Evolutionary conservation across 1,140 invertebrate genomes (phyloP).

Genomic region (Scaptomyza hsui): DNA sequence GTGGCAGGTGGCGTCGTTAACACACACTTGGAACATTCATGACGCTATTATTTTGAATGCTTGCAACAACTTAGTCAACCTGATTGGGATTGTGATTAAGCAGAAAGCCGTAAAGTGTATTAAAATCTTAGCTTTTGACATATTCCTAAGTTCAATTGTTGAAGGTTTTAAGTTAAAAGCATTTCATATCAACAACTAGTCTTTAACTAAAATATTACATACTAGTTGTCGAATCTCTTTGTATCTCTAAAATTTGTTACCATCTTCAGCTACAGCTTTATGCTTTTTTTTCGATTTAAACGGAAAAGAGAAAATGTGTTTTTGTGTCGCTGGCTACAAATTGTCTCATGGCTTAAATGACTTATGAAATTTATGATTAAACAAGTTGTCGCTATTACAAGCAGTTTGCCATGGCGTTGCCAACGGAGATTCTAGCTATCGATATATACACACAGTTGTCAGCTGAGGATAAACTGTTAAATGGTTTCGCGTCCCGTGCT

Average conservation of each 20-base stretch:
- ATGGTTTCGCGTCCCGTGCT: slow-evolving; percentile 39
- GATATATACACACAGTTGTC: slow-evolving; percentile 12
- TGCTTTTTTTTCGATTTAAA: background rate
- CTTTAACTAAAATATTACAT: too few relatives aligned
- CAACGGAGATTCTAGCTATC: slow-evolving; percentile 24
- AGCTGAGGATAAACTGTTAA: slow-evolving; percentile 67
- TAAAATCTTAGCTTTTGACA: too few relatives aligned
- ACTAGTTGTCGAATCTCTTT: background rate
- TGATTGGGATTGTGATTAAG: too few relatives aligned
- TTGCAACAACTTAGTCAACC: too few relatives aligned
- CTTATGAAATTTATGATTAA: slow-evolving; percentile 75
- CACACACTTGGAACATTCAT: background rate
- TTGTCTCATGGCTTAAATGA: slow-evolving; percentile 48
- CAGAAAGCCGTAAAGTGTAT: too few relatives aligned
- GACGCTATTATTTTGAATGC: background rate
- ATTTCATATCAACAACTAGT: too few relatives aligned
- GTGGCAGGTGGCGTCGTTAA: slow-evolving; percentile 1
- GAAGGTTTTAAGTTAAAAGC: too few relatives aligned
- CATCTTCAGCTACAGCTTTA: background rate
- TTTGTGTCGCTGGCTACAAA: slow-evolving; percentile 10
- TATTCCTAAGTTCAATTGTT: too few relatives aligned
- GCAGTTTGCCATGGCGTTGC: slow-evolving; percentile 21
- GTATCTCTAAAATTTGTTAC: background rate
- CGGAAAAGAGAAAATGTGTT: background rate
- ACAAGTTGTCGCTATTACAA: slow-evolving; percentile 67